Evolutionary conservation across 35 echinoderm and acorn worm species (phyloP), one percentile per base, ranked within the genome.

Genomic region (Strongylocentrotus purpuratus): DNA sequence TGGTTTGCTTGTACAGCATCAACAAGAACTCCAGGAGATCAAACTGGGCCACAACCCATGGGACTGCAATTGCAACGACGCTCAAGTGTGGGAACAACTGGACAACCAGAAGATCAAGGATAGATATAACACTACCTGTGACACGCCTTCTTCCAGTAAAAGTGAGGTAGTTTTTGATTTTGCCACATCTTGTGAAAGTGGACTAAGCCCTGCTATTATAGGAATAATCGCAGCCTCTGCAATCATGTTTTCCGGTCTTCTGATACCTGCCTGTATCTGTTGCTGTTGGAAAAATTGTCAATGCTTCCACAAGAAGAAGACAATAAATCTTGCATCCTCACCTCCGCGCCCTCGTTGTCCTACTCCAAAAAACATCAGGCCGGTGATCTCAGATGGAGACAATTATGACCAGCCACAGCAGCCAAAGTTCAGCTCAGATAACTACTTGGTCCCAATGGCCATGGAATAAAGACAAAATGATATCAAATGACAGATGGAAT

Each of bases 1-100:
- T 94, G 48, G 59, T 14, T 96, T 94, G 48, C 86, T 91, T 11
- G 85, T 86, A 28, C 94, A 94, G 22, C 85, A 95, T 46, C 86
- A 7, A 22, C 94, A 91, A 28, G 87, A 91, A 50, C 11, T 96
- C 0, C 47, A 46, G 41, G 60, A 88, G 48, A 61, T 88, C 20
- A 88, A 86, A 22, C 46, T 90, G 47, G 85, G 9, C 32, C 88
- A 5, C 2, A 48, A 65, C 94, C 90, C 20, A 7, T 95, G 14
- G 32, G 15, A 46, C 86, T 89, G 87, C 20, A 89, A 89, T 7
- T 89, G 87, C 32, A 89, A 20, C 25, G 20, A 89, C 9, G 33
- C 20, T 5, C 0, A 33, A 5, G 87, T 46, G 13, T 89, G 87
- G 87, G 87, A 89, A 31, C 45, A 18, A 89, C 32, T 89, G 31